phyloP scores from a whole-genome alignment of 2,113 vertebrate species.

The Ictalurus furcatus region DNA sequence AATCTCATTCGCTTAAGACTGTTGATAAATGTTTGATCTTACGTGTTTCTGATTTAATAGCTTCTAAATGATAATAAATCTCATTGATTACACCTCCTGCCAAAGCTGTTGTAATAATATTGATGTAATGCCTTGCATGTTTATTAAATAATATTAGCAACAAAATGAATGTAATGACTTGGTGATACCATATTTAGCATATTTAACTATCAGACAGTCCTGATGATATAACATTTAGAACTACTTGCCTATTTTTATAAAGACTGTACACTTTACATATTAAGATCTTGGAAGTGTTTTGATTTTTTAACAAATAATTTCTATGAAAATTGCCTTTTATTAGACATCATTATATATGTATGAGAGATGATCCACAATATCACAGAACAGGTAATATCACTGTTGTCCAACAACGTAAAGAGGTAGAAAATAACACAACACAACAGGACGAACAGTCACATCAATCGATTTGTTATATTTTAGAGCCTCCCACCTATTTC shows the following conservation, averaged over 20 bases:
- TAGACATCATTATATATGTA: not conserved
- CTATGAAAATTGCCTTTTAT: not conserved
- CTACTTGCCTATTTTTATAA: not conserved
- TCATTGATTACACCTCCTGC: not conserved
- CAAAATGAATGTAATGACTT: not conserved
- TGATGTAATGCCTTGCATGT: not conserved
- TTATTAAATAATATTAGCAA: not conserved
- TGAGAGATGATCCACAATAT: not conserved
- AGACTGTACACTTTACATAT: not conserved
- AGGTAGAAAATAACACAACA: slow-evolving; percentile 31
- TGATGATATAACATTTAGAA: not conserved
- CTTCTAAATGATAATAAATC: not conserved
- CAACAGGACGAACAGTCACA: not conserved
- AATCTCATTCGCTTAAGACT: not conserved
- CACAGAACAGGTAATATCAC: not conserved
- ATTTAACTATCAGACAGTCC: not conserved
- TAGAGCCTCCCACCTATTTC: not conserved
- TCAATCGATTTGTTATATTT: not conserved
- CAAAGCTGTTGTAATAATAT: not conserved
- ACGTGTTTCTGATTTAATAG: not conserved
- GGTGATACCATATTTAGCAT: not conserved
- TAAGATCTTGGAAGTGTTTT: not conserved
- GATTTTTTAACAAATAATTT: not conserved
- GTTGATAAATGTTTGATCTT: not conserved
- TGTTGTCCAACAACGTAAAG: slow-evolving; percentile 22